A percentile compares a stretch with the other conserved stretches of the same genome.
Evolutionary conservation across 2,797 vertebrate species (phyloP).

Genomic region (Microctenopoma stevenorrisi): DNA sequence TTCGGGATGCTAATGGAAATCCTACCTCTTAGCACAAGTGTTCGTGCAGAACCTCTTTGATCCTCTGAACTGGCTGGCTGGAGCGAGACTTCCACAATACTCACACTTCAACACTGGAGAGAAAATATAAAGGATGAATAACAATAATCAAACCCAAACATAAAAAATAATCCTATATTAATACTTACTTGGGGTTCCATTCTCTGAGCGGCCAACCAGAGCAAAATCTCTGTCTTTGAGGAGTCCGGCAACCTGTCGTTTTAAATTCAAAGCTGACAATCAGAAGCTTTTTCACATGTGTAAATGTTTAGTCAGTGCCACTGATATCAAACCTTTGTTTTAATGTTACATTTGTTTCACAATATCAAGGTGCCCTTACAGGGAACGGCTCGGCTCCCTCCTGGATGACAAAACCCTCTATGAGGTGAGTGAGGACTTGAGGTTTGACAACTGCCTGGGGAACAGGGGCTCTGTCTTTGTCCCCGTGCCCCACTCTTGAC

Average conservation of each 20-base stretch:
- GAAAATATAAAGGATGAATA: neutral
- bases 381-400: slow-evolving; percentile 99
- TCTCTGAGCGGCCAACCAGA: slow-evolving; percentile 72
- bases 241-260: slow-evolving; percentile 82
- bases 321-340: slow-evolving; percentile 8
- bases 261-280: slow-evolving; percentile 20
- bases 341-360: slow-evolving; percentile 4
- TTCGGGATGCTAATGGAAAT: neutral
- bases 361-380: slow-evolving; percentile 78
- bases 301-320: neutral
- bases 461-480: slow-evolving; percentile 87
- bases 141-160: neutral
- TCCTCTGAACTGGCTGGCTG: slow-evolving; percentile 93
- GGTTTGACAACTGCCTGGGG: slow-evolving; percentile 99
- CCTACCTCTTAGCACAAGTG: slow-evolving; percentile 95
- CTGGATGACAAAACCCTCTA: slow-evolving; percentile 99
- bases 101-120: slow-evolving; percentile 91
- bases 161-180: neutral
- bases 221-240: slow-evolving; percentile 85
- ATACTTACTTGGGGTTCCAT: slow-evolving; percentile 76
- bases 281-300: neutral
- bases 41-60: slow-evolving; percentile 98
- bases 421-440: slow-evolving; percentile 98
- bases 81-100: slow-evolving; percentile 94
- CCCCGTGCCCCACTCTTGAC: slow-evolving; percentile 85